Conservation (phyloP, 1,140 invertebrate species). For the Varroa destructor region DNA sequence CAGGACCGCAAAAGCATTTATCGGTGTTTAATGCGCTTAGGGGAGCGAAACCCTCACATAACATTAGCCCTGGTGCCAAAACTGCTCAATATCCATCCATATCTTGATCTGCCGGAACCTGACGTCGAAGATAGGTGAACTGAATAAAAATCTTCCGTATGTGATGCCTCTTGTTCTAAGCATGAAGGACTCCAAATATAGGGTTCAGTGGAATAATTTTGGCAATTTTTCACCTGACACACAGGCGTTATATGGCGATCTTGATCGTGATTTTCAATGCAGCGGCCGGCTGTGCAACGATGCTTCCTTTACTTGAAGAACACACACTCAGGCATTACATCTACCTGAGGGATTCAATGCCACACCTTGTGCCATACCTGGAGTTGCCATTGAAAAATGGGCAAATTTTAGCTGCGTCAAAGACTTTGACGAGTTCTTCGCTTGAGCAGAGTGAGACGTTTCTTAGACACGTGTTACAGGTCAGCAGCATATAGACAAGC, state of each 20-base stretch:
- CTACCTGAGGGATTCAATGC: conserved; percentile 84
- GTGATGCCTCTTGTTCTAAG: conserved; percentile 23
- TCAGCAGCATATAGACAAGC: neutral
- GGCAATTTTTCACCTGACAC: neutral
- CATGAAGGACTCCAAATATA: conserved; percentile 29
- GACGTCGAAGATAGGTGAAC: conserved; percentile 76
- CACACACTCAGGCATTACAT: conserved; percentile 82
- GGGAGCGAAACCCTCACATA: conserved; percentile 70
- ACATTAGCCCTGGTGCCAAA: conserved; percentile 75
- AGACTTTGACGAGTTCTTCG: neutral
- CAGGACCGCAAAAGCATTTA: conserved; percentile 30
- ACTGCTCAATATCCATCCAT: conserved; percentile 80
- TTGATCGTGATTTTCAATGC: conserved; percentile 89
- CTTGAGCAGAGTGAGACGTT: conserved; percentile 29
- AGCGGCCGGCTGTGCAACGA: conserved; percentile 71
- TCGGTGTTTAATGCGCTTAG: conserved; percentile 71
- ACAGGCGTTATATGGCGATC: conserved; percentile 60
- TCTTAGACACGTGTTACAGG: conserved; percentile 33
- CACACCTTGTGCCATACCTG: conserved; percentile 71
- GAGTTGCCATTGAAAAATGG: conserved; percentile 44
- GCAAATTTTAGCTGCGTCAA: conserved; percentile 18
- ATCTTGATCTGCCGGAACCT: conserved; percentile 86
- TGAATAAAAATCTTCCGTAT: conserved; percentile 47
- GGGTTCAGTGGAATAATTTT: conserved; percentile 22
- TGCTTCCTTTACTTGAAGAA: conserved; percentile 77